A percentile compares a stretch with the other conserved stretches of the same genome.
Conservation (phyloP, 2,888 invertebrate genomes). For the Cataglyphis altisquamis region DNA sequence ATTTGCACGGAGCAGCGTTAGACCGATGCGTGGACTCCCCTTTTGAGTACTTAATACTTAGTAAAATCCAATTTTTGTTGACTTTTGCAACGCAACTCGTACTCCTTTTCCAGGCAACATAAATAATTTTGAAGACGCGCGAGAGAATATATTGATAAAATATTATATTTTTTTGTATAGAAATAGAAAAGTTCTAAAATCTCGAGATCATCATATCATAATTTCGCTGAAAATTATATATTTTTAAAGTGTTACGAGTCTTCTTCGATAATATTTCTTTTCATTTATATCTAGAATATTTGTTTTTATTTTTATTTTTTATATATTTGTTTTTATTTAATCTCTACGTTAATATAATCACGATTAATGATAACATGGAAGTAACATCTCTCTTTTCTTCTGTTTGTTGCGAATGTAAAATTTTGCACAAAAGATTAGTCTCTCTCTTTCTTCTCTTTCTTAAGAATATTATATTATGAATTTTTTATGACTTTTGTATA, state of each 20-base stretch:
- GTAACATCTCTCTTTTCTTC: background rate
- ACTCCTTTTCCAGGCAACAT: background rate
- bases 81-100: background rate
- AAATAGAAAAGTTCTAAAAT: background rate
- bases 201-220: background rate
- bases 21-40: background rate
- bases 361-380: background rate
- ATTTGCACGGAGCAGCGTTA: slow-evolving; percentile 14
- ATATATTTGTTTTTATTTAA: background rate
- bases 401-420: background rate
- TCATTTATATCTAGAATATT: background rate
- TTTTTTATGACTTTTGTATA: background rate
- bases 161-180: background rate
- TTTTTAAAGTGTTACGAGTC: background rate
- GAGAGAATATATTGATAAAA: background rate
- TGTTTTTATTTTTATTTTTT: background rate
- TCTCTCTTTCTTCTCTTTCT: background rate
- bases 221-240: background rate
- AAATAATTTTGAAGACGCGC: background rate
- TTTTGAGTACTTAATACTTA: slow-evolving; percentile 27
- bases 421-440: background rate
- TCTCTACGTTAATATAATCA: background rate
- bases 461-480: background rate
- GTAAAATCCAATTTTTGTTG: slow-evolving; percentile 27
- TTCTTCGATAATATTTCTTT: background rate